A percentile compares a stretch with the other conserved stretches of the same genome.
Evolutionary conservation across 2,797 vertebrate genomes (phyloP).

Genomic region (Antennarius maculatus): DNA sequence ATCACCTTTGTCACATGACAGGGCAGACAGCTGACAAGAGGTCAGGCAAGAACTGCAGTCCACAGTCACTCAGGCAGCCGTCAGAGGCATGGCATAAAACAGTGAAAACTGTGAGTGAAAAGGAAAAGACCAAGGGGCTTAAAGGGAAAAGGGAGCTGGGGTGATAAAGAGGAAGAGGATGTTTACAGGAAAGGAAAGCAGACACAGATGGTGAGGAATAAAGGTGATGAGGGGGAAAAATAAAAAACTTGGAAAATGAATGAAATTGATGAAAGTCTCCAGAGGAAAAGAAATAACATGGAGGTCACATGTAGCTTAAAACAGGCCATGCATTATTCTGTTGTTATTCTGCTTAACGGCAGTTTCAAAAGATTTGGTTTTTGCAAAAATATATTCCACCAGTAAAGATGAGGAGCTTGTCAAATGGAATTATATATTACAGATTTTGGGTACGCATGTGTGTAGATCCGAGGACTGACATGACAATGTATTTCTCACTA

Average conservation of each 20-base stretch:
- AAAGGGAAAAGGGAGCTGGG: slow-evolving; percentile 1
- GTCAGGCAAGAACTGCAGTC: slow-evolving; percentile 18
- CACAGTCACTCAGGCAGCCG: slow-evolving; percentile 48
- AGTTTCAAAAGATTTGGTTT: slow-evolving; percentile 47
- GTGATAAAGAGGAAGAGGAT: slow-evolving; percentile 15
- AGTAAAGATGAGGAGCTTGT: slow-evolving; percentile 48
- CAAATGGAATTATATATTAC: slow-evolving; percentile 75
- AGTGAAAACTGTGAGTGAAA: slow-evolving; percentile 25
- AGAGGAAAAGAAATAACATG: slow-evolving; percentile 17
- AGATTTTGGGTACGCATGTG: slow-evolving; percentile 64
- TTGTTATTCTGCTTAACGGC: slow-evolving; percentile 62
- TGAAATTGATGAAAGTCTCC: slow-evolving; percentile 35
- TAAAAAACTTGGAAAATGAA: slow-evolving; percentile 23
- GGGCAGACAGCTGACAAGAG: slow-evolving; percentile 62
- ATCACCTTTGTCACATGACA: slow-evolving; percentile 39
- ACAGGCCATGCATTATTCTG: slow-evolving; percentile 72
- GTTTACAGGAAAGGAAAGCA: slow-evolving; percentile 15
- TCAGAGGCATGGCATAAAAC: slow-evolving; percentile 51
- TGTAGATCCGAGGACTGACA: slow-evolving; percentile 48
- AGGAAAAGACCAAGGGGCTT: slow-evolving; percentile 7
- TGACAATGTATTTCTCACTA: slow-evolving; percentile 55
- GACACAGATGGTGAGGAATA: slow-evolving; percentile 22
- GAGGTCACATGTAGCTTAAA: slow-evolving; percentile 36
- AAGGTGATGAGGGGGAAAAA: slow-evolving; percentile 19
- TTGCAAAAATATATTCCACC: slow-evolving; percentile 46